Conservation (phyloP, 2,113 vertebrate genomes). For the Shinisaurus crocodilurus region DNA sequence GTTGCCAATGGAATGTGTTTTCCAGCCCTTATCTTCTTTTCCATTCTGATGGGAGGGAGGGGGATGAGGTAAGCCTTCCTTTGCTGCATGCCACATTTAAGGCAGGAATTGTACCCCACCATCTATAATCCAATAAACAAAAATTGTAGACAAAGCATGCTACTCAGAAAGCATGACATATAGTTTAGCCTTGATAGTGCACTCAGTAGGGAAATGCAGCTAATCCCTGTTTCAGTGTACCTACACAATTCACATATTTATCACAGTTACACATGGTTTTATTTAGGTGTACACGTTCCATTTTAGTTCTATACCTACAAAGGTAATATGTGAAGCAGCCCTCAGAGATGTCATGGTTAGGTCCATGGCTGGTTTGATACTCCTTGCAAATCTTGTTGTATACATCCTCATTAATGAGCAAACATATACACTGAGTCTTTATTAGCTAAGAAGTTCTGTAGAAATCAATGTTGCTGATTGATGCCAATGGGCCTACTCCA, state of each 20-base stretch:
- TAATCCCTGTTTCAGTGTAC: neutral
- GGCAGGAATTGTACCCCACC: neutral
- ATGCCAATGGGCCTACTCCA: neutral
- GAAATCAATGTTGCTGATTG: neutral
- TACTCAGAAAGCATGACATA: neutral
- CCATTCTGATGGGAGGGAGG: neutral
- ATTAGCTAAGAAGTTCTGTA: neutral
- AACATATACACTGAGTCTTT: neutral
- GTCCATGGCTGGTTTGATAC: neutral
- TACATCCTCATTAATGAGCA: neutral
- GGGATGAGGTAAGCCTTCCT: neutral
- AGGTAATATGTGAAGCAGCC: neutral
- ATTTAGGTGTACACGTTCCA: neutral
- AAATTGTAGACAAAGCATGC: neutral
- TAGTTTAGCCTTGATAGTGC: neutral
- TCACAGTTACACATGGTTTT: neutral
- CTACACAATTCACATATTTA: neutral
- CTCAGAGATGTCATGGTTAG: neutral
- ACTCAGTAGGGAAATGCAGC: neutral
- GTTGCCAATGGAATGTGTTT: neutral
- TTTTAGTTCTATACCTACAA: neutral
- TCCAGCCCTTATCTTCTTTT: no score
- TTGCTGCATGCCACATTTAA: neutral
- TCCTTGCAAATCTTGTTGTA: neutral
- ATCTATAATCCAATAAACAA: neutral